phyloP scores from a whole-genome alignment of 2,888 invertebrate genomes.

The Andrena marginata region DNA sequence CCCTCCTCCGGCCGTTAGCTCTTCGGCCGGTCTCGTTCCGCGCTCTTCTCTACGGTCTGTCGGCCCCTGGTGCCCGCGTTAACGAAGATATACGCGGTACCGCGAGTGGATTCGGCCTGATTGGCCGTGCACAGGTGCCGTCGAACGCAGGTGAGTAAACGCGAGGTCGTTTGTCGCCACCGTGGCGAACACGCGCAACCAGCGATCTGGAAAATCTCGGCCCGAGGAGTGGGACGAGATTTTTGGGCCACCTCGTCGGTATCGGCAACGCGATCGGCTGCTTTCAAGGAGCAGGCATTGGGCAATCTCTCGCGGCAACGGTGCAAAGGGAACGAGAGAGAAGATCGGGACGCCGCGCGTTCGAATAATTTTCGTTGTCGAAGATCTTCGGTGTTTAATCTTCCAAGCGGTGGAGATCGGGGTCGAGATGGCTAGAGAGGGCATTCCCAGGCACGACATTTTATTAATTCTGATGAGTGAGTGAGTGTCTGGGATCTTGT shows the following conservation, averaged over 20 bases:
- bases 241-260: neutral
- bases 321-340: neutral
- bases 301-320: neutral
- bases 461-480: too few species aligned
- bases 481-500: too few species aligned
- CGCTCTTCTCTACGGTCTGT: slow-evolving; percentile 18
- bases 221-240: slow-evolving; percentile 12
- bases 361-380: neutral
- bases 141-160: slow-evolving; percentile 38
- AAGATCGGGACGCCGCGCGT: neutral
- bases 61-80: slow-evolving; percentile 41
- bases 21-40: slow-evolving; percentile 1
- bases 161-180: slow-evolving; percentile 34
- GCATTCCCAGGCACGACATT: neutral
- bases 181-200: slow-evolving; percentile 6
- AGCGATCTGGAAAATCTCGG: slow-evolving; percentile 35
- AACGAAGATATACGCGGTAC: slow-evolving; percentile 66
- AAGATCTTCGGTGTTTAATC: neutral
- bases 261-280: neutral
- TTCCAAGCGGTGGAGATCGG: neutral
- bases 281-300: neutral
- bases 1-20: neutral
- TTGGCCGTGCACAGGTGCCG: slow-evolving; percentile 68
- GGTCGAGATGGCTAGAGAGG: neutral
- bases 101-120: slow-evolving; percentile 65